A percentile compares a stretch with the other conserved stretches of the same genome.
Conservation (phyloP, 1,140 invertebrate genomes). For the Heliconius himera region DNA sequence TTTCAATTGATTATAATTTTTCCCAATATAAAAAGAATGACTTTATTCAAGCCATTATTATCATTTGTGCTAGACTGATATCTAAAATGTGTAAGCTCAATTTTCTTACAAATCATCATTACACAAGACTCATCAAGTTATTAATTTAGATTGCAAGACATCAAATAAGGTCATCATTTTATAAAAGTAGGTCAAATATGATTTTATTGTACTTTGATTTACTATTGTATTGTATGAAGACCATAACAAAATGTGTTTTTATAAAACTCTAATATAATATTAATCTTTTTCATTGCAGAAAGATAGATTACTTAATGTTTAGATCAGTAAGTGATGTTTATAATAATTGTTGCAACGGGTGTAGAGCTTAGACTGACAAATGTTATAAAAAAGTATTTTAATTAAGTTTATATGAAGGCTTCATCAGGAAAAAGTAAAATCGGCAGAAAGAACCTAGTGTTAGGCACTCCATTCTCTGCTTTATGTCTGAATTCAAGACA, state of each 20-base stretch:
- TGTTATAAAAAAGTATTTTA: too few species aligned
- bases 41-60: too few species aligned
- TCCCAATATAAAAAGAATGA: too few species aligned
- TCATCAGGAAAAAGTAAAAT: too few species aligned
- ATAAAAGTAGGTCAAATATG: not conserved
- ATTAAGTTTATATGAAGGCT: too few species aligned
- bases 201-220: not conserved
- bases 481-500: too few species aligned
- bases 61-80: not conserved
- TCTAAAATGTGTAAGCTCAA: not conserved
- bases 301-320: too few species aligned
- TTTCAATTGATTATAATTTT: too few species aligned
- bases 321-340: not conserved
- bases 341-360: not conserved
- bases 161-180: constrained; percentile 9
- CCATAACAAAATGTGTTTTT: too few species aligned
- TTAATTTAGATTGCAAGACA: constrained; percentile 12
- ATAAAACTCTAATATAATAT: not conserved
- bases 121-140: not conserved
- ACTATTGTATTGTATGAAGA: not conserved
- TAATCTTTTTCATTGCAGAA: not conserved
- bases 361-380: too few species aligned
- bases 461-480: too few species aligned
- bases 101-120: not conserved
- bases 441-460: too few species aligned